A percentile compares a stretch with the other conserved stretches of the same genome.
Conservation (phyloP, 2,888 invertebrate genomes). For the Petrolisthes manimaculis region DNA sequence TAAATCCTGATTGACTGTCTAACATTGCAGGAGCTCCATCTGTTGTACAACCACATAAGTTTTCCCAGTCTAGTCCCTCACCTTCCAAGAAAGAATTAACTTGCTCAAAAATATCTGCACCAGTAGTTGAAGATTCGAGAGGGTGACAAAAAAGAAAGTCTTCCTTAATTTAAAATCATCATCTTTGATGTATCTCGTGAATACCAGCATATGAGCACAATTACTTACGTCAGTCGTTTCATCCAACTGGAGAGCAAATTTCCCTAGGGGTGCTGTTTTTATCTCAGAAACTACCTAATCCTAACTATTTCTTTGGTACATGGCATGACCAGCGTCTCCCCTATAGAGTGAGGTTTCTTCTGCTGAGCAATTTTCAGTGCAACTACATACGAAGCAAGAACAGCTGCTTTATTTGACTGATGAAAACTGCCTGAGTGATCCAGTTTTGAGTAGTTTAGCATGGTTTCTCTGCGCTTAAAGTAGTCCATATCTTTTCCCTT, state of each 20-base stretch:
- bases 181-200: constrained; percentile 33
- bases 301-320: constrained; percentile 32
- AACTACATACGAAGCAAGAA: constrained; percentile 44
- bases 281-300: constrained; percentile 37
- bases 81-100: constrained; percentile 36
- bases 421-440: constrained; percentile 29
- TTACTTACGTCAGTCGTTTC: constrained; percentile 23
- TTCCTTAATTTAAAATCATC: constrained; percentile 30
- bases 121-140: constrained; percentile 35
- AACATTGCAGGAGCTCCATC: constrained; percentile 24
- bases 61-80: constrained; percentile 39
- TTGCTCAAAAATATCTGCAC: constrained; percentile 33
- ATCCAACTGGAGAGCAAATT: constrained; percentile 31
- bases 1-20: constrained; percentile 38
- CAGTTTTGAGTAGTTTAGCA: constrained; percentile 15
- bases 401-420: constrained; percentile 35
- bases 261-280: constrained; percentile 24
- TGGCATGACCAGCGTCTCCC: constrained; percentile 28
- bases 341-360: constrained; percentile 35
- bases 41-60: constrained; percentile 7
- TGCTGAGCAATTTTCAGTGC: constrained; percentile 38
- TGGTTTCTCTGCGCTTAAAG: constrained; percentile 36
- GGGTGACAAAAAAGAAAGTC: constrained; percentile 26
- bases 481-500: constrained; percentile 35
- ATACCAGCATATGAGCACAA: constrained; percentile 25